Conservation (phyloP, 1,140 invertebrate species). For the Bombus ignitus region DNA sequence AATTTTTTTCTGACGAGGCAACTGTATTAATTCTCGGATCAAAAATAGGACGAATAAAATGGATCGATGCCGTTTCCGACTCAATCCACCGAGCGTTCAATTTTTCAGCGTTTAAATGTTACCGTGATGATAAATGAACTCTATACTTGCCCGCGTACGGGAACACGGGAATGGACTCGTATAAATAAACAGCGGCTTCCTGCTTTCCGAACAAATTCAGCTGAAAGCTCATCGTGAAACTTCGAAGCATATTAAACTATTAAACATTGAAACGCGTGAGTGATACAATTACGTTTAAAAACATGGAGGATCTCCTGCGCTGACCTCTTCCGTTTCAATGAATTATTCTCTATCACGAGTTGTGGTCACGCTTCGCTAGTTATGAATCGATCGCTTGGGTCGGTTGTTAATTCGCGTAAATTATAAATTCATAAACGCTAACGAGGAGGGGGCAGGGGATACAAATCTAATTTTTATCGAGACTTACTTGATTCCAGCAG, state of each 20-base stretch:
- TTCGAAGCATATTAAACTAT: not conserved
- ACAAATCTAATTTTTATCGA: not conserved
- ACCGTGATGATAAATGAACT: constrained; percentile 15
- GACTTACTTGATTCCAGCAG: constrained; percentile 73
- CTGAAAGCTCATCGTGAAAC: not conserved
- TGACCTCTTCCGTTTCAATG: not conserved
- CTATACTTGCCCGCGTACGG: not conserved
- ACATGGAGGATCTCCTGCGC: not conserved
- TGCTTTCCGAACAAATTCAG: constrained; percentile 23
- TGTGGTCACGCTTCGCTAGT: not conserved
- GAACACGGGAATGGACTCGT: not conserved
- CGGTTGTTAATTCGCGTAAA: not conserved
- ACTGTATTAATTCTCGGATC: not conserved
- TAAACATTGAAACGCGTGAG: not conserved
- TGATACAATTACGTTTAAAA: not conserved
- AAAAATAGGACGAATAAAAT: not conserved
- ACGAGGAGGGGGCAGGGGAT: not conserved
- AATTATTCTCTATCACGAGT: not conserved
- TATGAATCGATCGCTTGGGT: not conserved
- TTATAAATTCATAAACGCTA: not conserved
- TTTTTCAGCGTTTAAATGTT: constrained; percentile 28
- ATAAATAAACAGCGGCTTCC: constrained; percentile 22
- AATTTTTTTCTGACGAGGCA: not conserved
- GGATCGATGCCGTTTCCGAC: not conserved
- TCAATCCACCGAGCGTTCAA: not conserved